Conservation (phyloP, 2,797 vertebrate species). For the Alosa sapidissima region DNA sequence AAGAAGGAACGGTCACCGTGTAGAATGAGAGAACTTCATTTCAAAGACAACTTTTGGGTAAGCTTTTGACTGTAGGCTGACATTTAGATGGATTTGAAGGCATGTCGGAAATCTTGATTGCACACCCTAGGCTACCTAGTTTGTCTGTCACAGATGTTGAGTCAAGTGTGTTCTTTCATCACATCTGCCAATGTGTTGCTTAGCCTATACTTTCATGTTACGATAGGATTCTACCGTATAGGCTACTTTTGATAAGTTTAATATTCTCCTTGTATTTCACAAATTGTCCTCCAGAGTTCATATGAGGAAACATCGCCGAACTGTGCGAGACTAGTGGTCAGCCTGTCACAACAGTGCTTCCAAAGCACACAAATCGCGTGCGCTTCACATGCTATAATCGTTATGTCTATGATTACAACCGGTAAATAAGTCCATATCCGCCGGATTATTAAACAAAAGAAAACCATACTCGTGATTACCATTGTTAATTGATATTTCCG, state of each 20-base stretch:
- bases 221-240: neutral
- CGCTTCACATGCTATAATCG: too few species aligned
- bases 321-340: neutral
- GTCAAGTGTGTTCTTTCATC: neutral
- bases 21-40: slow-evolving; percentile 74
- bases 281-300: neutral
- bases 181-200: neutral
- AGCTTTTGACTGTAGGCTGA: slow-evolving; percentile 44
- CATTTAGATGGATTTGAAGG: neutral
- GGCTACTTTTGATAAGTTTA: neutral
- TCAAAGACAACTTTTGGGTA: slow-evolving; percentile 83
- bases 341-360: neutral
- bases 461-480: neutral
- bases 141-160: neutral
- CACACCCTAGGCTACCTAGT: neutral
- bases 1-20: neutral
- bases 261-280: neutral
- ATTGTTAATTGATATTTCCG: neutral
- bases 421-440: neutral
- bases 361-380: neutral
- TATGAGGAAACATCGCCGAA: neutral
- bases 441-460: neutral
- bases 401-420: neutral
- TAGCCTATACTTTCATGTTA: neutral
- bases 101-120: neutral